Base-by-base conservation (phyloP, 2,797 vertebrate genomes). In the Protonibea diacanthus region DNA sequence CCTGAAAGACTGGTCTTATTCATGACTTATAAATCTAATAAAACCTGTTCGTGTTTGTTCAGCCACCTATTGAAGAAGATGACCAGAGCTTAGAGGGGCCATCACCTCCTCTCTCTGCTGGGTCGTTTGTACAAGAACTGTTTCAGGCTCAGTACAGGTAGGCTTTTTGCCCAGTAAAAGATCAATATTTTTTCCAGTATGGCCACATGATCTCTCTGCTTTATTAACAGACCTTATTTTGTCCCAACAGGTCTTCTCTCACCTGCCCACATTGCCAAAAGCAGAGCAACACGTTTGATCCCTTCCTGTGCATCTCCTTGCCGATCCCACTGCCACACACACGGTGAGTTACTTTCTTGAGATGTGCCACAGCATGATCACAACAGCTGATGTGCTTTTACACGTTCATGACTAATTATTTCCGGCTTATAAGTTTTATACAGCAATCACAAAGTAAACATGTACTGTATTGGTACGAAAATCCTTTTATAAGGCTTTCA, bases 61-160 rank as follows among this genome's bases (percentile, higher is more conserved):
- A 99, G 98, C 98, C 95, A 0, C 98, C 98, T 0, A 86, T 97
- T 81, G 97, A 98, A 83, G 95, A 96, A 85, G 96, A 98, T 71
- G 97, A 97, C 27, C 92, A 94, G 45, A 93, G 96, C 52, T 85
- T 96, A 0, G 97, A 99, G 83, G 98, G 97, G 51, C 96, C 98
- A 2, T 95, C 96, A 57, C 96, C 97, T 81, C 97, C 97, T 2
- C 94, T 97, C 74, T 95, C 95, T 18, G 97, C 97, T 47, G 97
- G 97, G 56, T 98, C 98, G 20, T 99, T 99, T 58, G 96, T 99
- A 55, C 98, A 99, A 89, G 98, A 99, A 69, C 96, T 99, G 74
- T 99, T 99, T 91, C 98, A 99, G 91, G 98, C 98, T 73, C 98
- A 99, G 88, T 99, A 99, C 94, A 97, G 97, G 98, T 98, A 95